Evolutionary conservation across 2,797 vertebrate species (phyloP), one percentile per base, ranked within the genome.

Genomic region (Enteromius trimaculatus): DNA sequence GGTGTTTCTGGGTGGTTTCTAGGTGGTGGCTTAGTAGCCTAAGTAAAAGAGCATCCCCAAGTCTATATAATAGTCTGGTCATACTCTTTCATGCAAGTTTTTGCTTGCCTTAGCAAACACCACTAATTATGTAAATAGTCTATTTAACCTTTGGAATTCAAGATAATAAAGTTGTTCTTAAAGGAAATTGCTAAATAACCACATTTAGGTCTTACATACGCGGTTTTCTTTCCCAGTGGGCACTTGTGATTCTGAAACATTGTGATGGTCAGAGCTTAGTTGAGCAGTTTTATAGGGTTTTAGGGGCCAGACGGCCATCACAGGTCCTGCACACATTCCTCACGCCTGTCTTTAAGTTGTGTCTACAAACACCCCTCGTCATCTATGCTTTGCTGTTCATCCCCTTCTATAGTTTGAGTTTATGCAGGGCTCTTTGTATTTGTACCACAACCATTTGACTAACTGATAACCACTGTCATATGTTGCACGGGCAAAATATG

Each of bases 351-450:
- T 81, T 75, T 84, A 68, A 65, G 55, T 39, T 39, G 58, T n/a
- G 58, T n/a, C 85, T 5, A 2, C 47, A 87, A 88, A 90, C 86
- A 90, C 34, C 85, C 42, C 26, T 58, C 37, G 17, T 72, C 44
- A 37, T 83, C 69, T 88, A 21, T 9, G 47, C 42, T 3, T 31
- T 11, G 1, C 10, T 65, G 49, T 49, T 34, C 19, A 51, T 79
- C 31, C 9, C 19, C 1, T 23, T 69, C 51, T 70, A 26, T 4
- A 0, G n/a, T 39, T 23, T n/a, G 11, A 3, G 3, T 31, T 16
- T 72, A 2, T 17, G 16, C 21, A 58, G 1, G 29, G 29, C 29
- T 29, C 29, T 51, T 51, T 2, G 6, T 3, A 51, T 17, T 19
- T 17, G 17, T 19, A 19, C 17, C 49, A 19, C 31, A 31, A 31